A percentile compares a stretch with the other conserved stretches of the same genome.
Evolutionary conservation across 2,888 invertebrate genomes (phyloP).

Genomic region (Tigriopus californicus): DNA sequence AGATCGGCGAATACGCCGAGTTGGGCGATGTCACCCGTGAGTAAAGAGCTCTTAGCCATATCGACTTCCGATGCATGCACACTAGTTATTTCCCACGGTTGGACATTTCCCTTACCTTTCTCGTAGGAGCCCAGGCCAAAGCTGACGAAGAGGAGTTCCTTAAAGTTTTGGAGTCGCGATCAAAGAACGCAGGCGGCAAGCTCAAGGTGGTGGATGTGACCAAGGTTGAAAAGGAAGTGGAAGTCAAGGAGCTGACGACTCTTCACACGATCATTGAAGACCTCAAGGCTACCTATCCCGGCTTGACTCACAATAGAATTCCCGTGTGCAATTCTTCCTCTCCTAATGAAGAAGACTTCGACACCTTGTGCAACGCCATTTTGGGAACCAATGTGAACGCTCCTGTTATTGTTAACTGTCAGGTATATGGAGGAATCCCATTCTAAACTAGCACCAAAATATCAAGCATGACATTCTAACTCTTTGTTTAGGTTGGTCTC

Average conservation of each 20-base stretch:
- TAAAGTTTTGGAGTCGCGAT: conserved; percentile 9
- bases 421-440: not conserved
- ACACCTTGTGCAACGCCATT: conserved; percentile 15
- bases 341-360: conserved; percentile 12
- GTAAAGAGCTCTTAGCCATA: not conserved
- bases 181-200: conserved; percentile 3
- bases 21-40: conserved; percentile 15
- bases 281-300: conserved; percentile 12
- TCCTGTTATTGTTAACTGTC: conserved; percentile 16
- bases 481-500: conserved; percentile 7
- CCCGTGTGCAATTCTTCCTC: conserved; percentile 16
- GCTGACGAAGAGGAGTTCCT: conserved; percentile 14
- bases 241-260: conserved; percentile 9
- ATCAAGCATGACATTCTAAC: not conserved
- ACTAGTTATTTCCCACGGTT: not conserved
- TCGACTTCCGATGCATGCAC: not conserved
- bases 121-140: conserved; percentile 5
- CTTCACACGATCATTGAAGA: conserved; percentile 10
- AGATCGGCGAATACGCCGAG: conserved; percentile 16
- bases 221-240: conserved; percentile 14
- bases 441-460: not conserved
- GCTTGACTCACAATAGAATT: conserved; percentile 13
- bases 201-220: conserved; percentile 13
- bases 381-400: conserved; percentile 11
- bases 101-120: not conserved